phyloP scores from a whole-genome alignment of 2,113 vertebrate species.

The Hemicordylus capensis region DNA sequence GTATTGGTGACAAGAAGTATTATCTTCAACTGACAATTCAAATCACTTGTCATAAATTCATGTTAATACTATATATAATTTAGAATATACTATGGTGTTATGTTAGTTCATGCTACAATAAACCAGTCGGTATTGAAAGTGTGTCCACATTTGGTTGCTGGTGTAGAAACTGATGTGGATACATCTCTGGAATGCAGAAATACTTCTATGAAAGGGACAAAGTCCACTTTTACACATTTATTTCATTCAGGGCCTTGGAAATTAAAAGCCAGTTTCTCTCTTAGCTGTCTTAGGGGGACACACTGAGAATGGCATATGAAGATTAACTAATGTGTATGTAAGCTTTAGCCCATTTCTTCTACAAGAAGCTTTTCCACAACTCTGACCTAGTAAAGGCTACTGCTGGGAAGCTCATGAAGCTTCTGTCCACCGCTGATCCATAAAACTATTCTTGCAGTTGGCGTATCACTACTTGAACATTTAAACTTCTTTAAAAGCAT shows the following conservation, averaged over 20 bases:
- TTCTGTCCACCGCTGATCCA: background rate
- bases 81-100: background rate
- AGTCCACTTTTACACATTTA: background rate
- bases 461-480: too few relatives aligned
- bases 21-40: background rate
- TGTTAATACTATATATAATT: background rate
- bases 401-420: background rate
- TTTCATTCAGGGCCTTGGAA: background rate
- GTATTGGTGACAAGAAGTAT: background rate
- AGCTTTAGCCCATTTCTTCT: background rate
- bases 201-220: background rate
- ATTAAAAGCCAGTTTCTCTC: too few relatives aligned
- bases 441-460: background rate
- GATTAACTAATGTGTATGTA: background rate
- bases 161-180: background rate
- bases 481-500: background rate
- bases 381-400: background rate
- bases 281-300: constrained; percentile 11
- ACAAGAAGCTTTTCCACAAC: background rate
- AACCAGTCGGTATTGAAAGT: background rate
- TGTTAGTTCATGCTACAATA: background rate
- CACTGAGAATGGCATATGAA: background rate
- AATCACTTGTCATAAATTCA: background rate
- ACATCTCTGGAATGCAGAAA: background rate
- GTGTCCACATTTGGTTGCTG: background rate